Percentiles rank a stretch among this genome's conserved stretches.
phyloP scores from a whole-genome alignment of 2,113 vertebrate genomes.

The Pardalotus punctatus region DNA sequence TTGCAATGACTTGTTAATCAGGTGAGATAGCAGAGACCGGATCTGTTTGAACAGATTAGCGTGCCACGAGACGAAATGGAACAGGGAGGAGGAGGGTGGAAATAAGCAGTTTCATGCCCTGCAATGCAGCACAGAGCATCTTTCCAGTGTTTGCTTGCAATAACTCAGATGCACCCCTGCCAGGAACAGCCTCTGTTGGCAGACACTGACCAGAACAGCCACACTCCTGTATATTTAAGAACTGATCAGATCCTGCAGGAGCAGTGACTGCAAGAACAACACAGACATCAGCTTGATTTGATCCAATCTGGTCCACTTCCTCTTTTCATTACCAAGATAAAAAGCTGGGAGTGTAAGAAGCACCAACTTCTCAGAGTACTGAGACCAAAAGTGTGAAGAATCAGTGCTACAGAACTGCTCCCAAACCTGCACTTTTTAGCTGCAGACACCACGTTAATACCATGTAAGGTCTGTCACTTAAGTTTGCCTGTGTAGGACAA shows the following conservation, averaged over 20 bases:
- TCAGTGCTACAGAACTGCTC: background rate
- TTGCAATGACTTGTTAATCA: background rate
- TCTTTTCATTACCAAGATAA: constrained; percentile 33
- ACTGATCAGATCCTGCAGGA: background rate
- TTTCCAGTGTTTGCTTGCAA: background rate
- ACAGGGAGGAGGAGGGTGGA: background rate
- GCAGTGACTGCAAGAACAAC: background rate
- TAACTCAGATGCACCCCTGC: constrained; percentile 14
- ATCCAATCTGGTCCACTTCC: background rate
- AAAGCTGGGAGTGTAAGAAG: background rate
- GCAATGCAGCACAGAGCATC: constrained; percentile 59
- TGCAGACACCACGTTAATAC: background rate
- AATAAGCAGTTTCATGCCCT: constrained; percentile 33
- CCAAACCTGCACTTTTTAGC: background rate
- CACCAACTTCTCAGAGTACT: background rate
- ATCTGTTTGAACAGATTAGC: background rate
- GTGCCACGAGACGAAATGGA: background rate
- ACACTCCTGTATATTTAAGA: background rate
- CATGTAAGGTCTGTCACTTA: background rate
- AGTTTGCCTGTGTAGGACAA: background rate
- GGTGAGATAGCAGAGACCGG: background rate
- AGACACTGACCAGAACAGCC: constrained; percentile 11
- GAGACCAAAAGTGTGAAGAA: background rate
- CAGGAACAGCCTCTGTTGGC: constrained; percentile 51
- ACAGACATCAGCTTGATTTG: background rate